Conservation (phyloP, 2,113 vertebrate genomes). For the Oreotrochilus melanogaster region DNA sequence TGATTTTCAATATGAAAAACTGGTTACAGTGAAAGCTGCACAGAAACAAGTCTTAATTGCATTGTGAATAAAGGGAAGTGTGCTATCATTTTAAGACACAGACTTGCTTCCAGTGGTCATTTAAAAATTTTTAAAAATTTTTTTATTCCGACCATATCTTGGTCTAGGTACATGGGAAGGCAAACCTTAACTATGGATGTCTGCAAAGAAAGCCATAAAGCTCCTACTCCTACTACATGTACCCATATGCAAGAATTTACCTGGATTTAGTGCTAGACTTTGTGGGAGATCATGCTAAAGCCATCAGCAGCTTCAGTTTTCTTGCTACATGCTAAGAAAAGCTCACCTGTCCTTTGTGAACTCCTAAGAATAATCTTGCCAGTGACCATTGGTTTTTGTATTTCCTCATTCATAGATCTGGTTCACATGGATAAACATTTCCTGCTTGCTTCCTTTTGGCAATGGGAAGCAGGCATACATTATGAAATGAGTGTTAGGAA, state of each 20-base stretch:
- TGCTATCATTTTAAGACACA: background rate
- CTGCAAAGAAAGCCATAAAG: background rate
- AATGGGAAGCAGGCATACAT: background rate
- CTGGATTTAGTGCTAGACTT: background rate
- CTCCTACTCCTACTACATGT: background rate
- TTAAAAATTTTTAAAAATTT: too few relatives aligned
- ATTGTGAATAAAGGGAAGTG: background rate
- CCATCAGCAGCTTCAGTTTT: background rate
- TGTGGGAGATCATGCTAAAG: background rate
- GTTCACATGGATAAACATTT: background rate
- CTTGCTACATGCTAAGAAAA: background rate
- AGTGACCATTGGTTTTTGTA: background rate
- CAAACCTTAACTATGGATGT: background rate
- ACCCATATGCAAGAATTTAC: background rate
- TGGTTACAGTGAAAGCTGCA: background rate
- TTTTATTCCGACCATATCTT: background rate
- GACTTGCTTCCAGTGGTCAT: rapidly evolving
- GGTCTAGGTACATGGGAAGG: background rate
- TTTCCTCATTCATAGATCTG: background rate
- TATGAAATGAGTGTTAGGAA: background rate
- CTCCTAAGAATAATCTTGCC: background rate
- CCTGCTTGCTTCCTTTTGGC: background rate
- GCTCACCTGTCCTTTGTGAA: background rate
- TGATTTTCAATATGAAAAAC: background rate
- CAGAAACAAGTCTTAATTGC: background rate